Base-by-base conservation (phyloP, 2,888 invertebrate genomes). In the Schizotus pectinicornis region DNA sequence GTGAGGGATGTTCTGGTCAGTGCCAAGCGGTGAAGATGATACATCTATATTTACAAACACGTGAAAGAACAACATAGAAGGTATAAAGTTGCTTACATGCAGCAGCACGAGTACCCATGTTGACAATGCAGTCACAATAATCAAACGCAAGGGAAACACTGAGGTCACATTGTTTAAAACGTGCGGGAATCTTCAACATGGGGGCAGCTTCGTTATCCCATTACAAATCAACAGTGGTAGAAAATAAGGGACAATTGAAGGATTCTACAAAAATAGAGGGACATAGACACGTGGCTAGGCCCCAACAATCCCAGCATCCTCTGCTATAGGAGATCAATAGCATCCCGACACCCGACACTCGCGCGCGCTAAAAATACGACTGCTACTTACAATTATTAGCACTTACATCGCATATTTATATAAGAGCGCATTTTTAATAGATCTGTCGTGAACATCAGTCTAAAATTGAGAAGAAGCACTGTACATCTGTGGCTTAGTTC, bases 61-160 rank as follows among this genome's bases (percentile, higher is more conserved):
- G 62, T 67, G 66, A 63, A 55, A 62, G 57, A 59, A 68, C 61
- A 73, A 70, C 67, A 70, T 67, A 67, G 62, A 69, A 70, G 66
- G 67, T 67, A 67, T 64, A 66, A 71, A 70, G 71, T 73, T 73
- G 85, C 93, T 92, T 86, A 94, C 94, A 95, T 80, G 94, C 93
- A 79, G 94, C 94, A 79, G 93, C 93, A 84, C 93, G 87, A 72
- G 94, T 95, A 81, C 94, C 94, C 94, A 94, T 94, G 82, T 88
- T 90, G 79, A 80, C 79, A 79, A 80, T 80, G 79, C 79, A 80
- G 79, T 80, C 80, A 80, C 80, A 80, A 80, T 80, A 80, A 80
- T 80, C 79, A 80, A 79, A 80, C 74, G 80, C 79, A 77, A 80
- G 79, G 79, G 80, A 80, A 78, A 80, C 79, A 80, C 79, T 79